Base-by-base conservation (phyloP, 2,888 invertebrate genomes). In the Phyllotreta cruciferae region DNA sequence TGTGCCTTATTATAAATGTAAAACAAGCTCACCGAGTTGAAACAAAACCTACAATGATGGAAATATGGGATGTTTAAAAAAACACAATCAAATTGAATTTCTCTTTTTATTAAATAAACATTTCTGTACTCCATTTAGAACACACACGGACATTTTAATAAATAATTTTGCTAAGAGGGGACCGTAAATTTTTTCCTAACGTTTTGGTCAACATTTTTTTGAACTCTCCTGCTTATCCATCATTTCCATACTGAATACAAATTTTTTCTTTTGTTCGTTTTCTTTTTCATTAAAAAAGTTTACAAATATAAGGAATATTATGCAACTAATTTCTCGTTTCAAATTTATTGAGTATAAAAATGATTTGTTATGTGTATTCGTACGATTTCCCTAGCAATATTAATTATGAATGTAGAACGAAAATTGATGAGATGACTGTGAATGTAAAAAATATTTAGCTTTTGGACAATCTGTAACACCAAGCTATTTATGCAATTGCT, bases 41-140 rank as follows among this genome's bases (percentile, higher is more conserved):
- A n/a, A n/a, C n/a, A n/a, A n/a, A n/a, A n/a, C n/a, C n/a, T n/a
- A n/a, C n/a, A n/a, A n/a, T n/a, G n/a, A n/a, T n/a, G n/a, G 4
- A 3, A 24, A 24, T 24, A 24, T 3, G 24, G 24, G 24, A 24
- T 24, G 24, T 24, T 24, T 50, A 52, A 34, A 60, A 67, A 67
- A 68, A 65, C 58, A 66, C 70, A 44, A 60, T 38, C 38, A 24
- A 41, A 14, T 49, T 62, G 67, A 64, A 70, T 52, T 62, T 63
- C 66, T 71, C 72, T 80, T 83, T 83, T 84, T 84, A 83, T 83
- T 84, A 84, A 84, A 84, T 83, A 84, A 84, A 84, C 83, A 82
- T 83, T 82, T 82, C 81, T 79, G 78, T 83, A 79, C 77, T 80
- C 79, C 80, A 80, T 80, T 83, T 82, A 83, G 82, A 84, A 84